Percentiles rank a stretch among this genome's conserved stretches.
Evolutionary conservation across 2,797 vertebrate genomes (phyloP).

Genomic region (Chrosomus eos): DNA sequence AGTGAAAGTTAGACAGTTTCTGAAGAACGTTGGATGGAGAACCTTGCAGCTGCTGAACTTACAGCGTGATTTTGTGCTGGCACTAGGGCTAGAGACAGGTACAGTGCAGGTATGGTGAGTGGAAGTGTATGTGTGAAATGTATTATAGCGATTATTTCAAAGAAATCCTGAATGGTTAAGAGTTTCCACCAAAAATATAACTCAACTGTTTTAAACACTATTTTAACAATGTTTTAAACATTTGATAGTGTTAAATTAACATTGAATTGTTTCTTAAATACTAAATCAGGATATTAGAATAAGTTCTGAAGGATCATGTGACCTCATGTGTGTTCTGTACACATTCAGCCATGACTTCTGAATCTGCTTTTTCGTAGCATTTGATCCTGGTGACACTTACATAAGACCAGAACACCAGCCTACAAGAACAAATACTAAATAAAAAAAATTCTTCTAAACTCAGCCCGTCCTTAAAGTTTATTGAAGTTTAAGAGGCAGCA

Average conservation of each 20-base stretch:
- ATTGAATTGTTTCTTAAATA: not conserved
- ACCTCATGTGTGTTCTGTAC: not conserved
- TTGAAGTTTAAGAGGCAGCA: constrained; percentile 14
- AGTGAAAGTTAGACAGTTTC: constrained; percentile 66
- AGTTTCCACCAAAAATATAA: no score
- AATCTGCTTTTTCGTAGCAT: not conserved
- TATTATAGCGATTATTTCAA: not conserved
- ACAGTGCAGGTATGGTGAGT: constrained; percentile 67
- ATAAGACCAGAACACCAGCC: not conserved
- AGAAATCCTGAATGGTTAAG: not conserved
- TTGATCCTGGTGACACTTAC: not conserved
- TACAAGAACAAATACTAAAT: no score
- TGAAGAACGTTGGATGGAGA: constrained; percentile 68
- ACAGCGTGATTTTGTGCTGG: constrained; percentile 63
- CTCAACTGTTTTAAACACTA: no score
- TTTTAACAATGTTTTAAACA: no score
- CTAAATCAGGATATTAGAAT: not conserved
- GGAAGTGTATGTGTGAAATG: constrained; percentile 23
- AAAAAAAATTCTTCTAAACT: not conserved
- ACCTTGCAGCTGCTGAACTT: constrained; percentile 64
- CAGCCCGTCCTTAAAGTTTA: not conserved
- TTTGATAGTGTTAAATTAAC: not conserved
- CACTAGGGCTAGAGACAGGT: constrained; percentile 69
- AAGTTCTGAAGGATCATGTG: not conserved
- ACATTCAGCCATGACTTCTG: not conserved